Evolutionary conservation across 1,140 invertebrate genomes (phyloP).

Genomic region (Eupeodes corollae): DNA sequence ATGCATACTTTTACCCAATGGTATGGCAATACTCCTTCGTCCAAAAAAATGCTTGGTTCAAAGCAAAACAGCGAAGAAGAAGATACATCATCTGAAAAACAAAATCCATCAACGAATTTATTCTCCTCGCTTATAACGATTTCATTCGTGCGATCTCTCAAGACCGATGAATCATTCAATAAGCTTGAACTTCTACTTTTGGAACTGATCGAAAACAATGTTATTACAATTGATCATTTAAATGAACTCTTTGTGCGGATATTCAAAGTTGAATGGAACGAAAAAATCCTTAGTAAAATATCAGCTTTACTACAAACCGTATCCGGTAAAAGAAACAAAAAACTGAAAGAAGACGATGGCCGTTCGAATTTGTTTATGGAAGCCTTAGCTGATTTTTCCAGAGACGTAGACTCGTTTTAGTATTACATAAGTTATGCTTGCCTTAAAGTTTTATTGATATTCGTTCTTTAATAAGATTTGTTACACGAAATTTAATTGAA

Average conservation of each 20-base stretch:
- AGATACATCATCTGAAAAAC: too few species aligned
- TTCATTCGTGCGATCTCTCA: constrained; percentile 15
- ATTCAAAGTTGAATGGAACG: constrained; percentile 25
- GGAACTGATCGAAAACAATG: constrained; percentile 12
- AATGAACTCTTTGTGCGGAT: constrained; percentile 23
- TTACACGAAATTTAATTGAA: too few species aligned
- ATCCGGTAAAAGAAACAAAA: neutral
- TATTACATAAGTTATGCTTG: constrained; percentile 7
- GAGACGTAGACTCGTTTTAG: constrained; percentile 24
- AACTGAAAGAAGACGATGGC: constrained; percentile 13
- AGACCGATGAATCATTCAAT: constrained; percentile 4
- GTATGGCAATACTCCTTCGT: neutral
- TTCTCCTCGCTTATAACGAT: constrained; percentile 14
- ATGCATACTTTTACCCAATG: neutral
- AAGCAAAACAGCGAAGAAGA: too few species aligned
- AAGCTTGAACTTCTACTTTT: constrained; percentile 15
- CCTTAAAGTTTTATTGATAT: too few species aligned
- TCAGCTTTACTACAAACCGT: constrained; percentile 19
- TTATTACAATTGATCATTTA: constrained; percentile 15
- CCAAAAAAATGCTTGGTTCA: too few species aligned
- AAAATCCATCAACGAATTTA: too few species aligned
- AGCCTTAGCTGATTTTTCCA: constrained; percentile 28
- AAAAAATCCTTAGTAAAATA: constrained; percentile 13
- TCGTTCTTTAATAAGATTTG: too few species aligned
- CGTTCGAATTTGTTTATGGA: constrained; percentile 34